A percentile compares a stretch with the other conserved stretches of the same genome.
Conservation (phyloP, 2,113 vertebrate species). For the Jacana jacana region DNA sequence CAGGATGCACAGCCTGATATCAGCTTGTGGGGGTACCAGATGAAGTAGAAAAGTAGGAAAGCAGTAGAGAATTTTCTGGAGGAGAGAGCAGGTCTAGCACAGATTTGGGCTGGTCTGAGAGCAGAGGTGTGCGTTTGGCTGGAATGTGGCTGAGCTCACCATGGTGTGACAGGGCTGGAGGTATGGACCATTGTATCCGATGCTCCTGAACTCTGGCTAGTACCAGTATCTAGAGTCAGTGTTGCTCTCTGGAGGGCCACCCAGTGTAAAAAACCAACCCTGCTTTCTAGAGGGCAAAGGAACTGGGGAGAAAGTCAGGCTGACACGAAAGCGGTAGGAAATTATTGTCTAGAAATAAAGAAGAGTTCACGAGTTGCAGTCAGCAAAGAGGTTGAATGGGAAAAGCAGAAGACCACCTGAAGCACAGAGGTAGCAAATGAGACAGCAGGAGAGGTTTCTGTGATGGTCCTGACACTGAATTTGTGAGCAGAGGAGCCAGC, state of each 20-base stretch:
- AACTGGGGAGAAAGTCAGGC: neutral
- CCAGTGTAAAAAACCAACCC: neutral
- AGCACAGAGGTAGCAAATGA: neutral
- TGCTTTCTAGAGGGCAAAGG: neutral
- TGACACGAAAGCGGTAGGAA: neutral
- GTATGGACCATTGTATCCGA: accelerated
- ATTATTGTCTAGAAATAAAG: neutral
- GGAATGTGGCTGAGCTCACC: neutral
- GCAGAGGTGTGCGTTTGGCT: neutral
- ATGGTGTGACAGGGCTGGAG: neutral
- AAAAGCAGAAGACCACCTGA: neutral
- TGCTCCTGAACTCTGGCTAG: neutral
- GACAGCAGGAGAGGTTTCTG: neutral
- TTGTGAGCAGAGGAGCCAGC: neutral
- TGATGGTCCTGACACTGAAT: neutral
- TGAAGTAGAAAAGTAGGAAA: neutral
- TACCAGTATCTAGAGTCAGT: neutral
- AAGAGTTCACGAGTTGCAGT: neutral
- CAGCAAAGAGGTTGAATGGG: neutral
- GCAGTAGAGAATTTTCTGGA: neutral
- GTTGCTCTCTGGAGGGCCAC: neutral
- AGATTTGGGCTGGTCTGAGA: neutral
- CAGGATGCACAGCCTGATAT: neutral
- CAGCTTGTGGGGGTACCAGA: neutral
- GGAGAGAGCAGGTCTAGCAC: neutral